Evolutionary conservation across 2,888 invertebrate species (phyloP).

Genomic region (Acanthopleura granulata): DNA sequence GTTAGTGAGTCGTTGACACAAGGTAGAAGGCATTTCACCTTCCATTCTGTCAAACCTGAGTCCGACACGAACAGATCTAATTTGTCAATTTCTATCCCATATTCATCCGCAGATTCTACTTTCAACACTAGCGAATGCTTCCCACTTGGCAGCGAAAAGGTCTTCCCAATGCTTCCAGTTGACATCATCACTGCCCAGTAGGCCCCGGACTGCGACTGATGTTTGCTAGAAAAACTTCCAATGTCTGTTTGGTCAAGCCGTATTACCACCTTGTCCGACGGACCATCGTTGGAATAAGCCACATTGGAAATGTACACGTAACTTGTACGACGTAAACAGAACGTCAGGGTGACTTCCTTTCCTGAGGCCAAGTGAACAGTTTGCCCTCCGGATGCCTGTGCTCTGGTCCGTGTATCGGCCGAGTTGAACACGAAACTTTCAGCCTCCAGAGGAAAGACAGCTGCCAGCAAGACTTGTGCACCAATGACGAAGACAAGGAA

Average conservation of each 20-base stretch:
- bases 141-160: constrained; percentile 33
- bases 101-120: background rate
- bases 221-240: constrained; percentile 32
- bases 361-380: background rate
- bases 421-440: background rate
- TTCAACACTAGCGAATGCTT: constrained; percentile 35
- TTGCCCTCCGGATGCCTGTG: constrained; percentile 23
- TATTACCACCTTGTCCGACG: constrained; percentile 37
- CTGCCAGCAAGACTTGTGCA: background rate
- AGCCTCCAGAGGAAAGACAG: background rate
- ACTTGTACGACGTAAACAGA: background rate
- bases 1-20: background rate
- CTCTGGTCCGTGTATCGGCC: background rate
- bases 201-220: constrained; percentile 23
- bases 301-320: background rate
- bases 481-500: no score
- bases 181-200: constrained; percentile 37
- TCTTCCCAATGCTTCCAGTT: constrained; percentile 35
- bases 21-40: background rate
- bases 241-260: constrained; percentile 35
- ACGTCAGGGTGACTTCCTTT: background rate
- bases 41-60: constrained; percentile 30
- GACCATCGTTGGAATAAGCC: constrained; percentile 25
- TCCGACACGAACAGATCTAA: constrained; percentile 40
- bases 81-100: constrained; percentile 43